A percentile compares a stretch with the other conserved stretches of the same genome.
These are phyloP conservation scores for Turritopsis rubra DNA, from an alignment of 30 jellyfish, hydroid and myxozoan genomes.

Conservation along the genomic window DNA sequence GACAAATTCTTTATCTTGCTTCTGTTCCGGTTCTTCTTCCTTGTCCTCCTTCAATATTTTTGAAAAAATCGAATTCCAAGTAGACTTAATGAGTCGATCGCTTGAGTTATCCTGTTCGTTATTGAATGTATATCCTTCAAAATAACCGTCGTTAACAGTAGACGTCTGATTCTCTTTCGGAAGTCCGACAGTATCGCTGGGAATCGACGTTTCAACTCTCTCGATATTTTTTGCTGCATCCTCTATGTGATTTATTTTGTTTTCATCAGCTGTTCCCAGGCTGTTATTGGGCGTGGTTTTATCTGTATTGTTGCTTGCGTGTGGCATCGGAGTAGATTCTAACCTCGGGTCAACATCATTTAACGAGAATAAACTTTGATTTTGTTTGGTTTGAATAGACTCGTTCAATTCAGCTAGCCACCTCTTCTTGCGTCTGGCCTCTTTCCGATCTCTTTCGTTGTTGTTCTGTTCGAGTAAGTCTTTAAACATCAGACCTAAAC, in stretches of 20 bases:
- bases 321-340: neutral
- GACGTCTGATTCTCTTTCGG: neutral
- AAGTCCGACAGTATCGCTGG: neutral
- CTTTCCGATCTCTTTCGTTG: neutral
- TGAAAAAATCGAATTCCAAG: slow-evolving; percentile 29
- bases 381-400: neutral
- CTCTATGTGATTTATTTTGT: neutral
- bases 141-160: slow-evolving; percentile 8
- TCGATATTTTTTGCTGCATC: neutral
- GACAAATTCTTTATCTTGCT: neutral
- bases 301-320: neutral
- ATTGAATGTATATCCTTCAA: slow-evolving; percentile 33
- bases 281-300: neutral
- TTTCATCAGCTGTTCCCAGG: neutral
- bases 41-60: neutral
- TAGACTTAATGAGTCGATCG: slow-evolving; percentile 16
- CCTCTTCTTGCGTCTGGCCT: neutral
- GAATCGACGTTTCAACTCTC: neutral
- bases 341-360: neutral
- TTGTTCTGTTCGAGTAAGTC: slow-evolving; percentile 21
- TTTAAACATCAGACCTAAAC: slow-evolving; percentile 33
- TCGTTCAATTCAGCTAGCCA: slow-evolving; percentile 4
- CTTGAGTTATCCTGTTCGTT: neutral
- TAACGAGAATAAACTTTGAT: neutral
- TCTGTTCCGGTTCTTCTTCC: neutral